Base-by-base conservation (phyloP, 2,797 vertebrate genomes). In the Semaprochilodus insignis region DNA sequence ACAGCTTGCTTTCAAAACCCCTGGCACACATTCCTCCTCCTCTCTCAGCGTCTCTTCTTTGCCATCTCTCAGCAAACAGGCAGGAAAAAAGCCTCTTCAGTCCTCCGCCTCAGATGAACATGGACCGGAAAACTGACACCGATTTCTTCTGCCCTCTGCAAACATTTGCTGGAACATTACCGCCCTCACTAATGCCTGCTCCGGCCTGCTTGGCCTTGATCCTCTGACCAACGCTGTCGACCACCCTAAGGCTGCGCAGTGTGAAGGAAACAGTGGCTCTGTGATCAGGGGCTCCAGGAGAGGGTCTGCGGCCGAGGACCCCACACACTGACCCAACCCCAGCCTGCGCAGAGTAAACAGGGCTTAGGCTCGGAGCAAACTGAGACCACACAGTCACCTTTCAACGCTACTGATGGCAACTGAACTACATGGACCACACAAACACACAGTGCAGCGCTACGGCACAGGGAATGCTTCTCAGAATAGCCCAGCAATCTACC, bases 371-470 rank as follows among this genome's bases (percentile, higher is more conserved):
- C 27, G 27, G 36, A 67, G 44, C 36, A 23, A 21, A n/a, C 52
- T 0, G 55, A 65, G 84, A 87, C 78, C 84, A 87, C 84, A 87
- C 86, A 83, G 81, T 60, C 78, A 54, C 59, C 73, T 77, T 85
- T 87, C 75, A 87, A 74, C 15, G 21, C 44, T 15, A 55, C 21
- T 19, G 31, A 77, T 23, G 23, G 66, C 14, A 21, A 72, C n/a
- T 55, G 19, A 81, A 80, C 85, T 44, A 78, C 51, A n/a, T 31
- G 75, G 67, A 83, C 76, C 71, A 72, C 71, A 79, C 76, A 78
- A 66, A 78, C 40, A 40, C 77, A 78, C 44, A 62, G 57, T 27
- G 48, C 21, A 7, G 31, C 67, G 36, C 44, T 21, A 21, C 19
- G 71, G 60, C 27, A 40, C 31, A 17, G 71, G 0, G 54, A 36